phyloP scores from a whole-genome alignment of 2,888 invertebrate genomes.

The Oegoconia quadripuncta region DNA sequence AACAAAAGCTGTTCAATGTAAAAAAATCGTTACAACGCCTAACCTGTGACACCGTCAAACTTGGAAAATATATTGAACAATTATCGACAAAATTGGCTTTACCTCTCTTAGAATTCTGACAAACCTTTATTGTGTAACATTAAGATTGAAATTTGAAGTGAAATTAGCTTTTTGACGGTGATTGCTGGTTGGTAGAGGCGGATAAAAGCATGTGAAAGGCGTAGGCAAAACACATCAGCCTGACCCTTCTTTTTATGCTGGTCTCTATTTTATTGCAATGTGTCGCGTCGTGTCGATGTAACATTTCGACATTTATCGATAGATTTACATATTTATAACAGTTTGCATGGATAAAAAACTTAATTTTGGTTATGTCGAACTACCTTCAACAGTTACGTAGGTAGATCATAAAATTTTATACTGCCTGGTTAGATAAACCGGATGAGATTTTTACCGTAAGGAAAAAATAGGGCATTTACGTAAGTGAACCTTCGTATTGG shows the following conservation, averaged over 20 bases:
- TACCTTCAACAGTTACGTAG: constrained; percentile 1
- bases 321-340: constrained; percentile 21
- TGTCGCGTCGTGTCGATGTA: constrained; percentile 27
- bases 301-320: constrained; percentile 25
- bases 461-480: not conserved
- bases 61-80: not conserved
- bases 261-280: constrained; percentile 28
- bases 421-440: not conserved
- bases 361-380: not conserved
- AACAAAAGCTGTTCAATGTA: too few species aligned
- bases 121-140: too few species aligned
- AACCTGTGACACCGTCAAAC: constrained; percentile 3
- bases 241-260: constrained; percentile 24
- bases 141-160: too few species aligned
- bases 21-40: too few species aligned
- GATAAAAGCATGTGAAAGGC: constrained; percentile 8
- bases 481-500: too few species aligned
- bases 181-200: too few species aligned
- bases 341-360: constrained; percentile 20
- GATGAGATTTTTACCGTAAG: too few species aligned
- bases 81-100: not conserved
- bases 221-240: constrained; percentile 17
- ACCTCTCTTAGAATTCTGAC: too few species aligned
- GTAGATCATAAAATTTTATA: constrained; percentile 1
- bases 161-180: too few species aligned